phyloP scores from a whole-genome alignment of 2,888 invertebrate species.

The Camptogramma bilineatum region DNA sequence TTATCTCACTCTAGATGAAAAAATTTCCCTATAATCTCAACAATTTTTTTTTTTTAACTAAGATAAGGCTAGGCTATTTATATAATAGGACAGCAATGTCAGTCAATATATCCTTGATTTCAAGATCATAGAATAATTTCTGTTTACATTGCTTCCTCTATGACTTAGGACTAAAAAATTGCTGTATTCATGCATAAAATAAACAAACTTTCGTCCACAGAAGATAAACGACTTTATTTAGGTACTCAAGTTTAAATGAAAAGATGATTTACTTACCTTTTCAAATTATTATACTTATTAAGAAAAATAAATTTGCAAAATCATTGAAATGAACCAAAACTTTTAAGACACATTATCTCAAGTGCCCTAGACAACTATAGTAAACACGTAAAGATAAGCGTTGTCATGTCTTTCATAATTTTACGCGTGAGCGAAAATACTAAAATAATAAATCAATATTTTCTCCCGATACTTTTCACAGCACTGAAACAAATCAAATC shows the following conservation, averaged over 20 bases:
- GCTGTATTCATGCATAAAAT: not conserved
- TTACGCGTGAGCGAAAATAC: slow-evolving; percentile 41
- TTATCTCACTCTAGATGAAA: not conserved
- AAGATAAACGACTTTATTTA: not conserved
- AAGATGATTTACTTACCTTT: slow-evolving; percentile 39
- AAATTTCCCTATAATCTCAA: not conserved
- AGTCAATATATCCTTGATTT: slow-evolving; percentile 19
- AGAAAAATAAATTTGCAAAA: slow-evolving; percentile 40
- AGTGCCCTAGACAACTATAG: slow-evolving; percentile 29
- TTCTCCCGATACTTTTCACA: slow-evolving; percentile 44
- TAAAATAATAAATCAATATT: slow-evolving; percentile 58
- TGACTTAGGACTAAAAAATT: slow-evolving; percentile 35
- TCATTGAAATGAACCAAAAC: slow-evolving; percentile 46
- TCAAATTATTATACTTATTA: slow-evolving; percentile 32
- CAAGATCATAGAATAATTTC: not conserved
- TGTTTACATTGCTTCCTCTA: slow-evolving; percentile 11
- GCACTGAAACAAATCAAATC: slow-evolving; percentile 40
- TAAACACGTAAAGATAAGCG: not conserved
- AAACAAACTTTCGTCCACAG: not conserved
- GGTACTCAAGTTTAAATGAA: not conserved
- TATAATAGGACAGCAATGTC: not conserved
- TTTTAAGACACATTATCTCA: slow-evolving; percentile 56
- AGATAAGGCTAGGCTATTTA: no score
- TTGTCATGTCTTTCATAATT: slow-evolving; percentile 21
- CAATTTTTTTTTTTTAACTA: not conserved